These are phyloP conservation scores for Toxotes chatareus DNA, from an alignment of 2,113 vertebrate genomes.

Conservation along the genomic window DNA sequence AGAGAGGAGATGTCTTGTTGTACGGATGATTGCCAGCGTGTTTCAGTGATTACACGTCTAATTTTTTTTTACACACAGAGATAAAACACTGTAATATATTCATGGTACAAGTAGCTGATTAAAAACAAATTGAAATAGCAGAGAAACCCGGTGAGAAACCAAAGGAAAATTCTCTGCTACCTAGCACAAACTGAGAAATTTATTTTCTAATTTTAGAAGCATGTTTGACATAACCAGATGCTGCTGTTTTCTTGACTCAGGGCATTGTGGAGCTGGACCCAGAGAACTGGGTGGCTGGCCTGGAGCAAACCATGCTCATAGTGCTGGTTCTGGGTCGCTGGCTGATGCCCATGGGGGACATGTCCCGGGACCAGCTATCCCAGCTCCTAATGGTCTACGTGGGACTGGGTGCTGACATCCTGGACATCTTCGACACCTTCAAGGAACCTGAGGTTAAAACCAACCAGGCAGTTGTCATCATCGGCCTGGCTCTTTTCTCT, in stretches of 20 bases:
- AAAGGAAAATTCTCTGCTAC: background rate
- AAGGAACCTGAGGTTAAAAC: slow-evolving; percentile 80
- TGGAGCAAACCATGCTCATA: slow-evolving; percentile 87
- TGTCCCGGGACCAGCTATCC: slow-evolving; percentile 85
- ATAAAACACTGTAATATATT: background rate
- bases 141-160: background rate
- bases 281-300: slow-evolving; percentile 81
- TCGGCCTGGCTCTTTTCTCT: slow-evolving; percentile 81
- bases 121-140: background rate
- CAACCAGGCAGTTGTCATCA: slow-evolving; percentile 72
- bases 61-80: background rate
- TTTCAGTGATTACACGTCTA: background rate
- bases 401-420: slow-evolving; percentile 83
- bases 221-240: background rate
- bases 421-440: slow-evolving; percentile 86
- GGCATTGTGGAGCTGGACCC: slow-evolving; percentile 75
- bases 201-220: background rate
- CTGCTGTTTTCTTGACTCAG: slow-evolving; percentile 62
- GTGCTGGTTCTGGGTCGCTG: slow-evolving; percentile 84
- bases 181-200: background rate
- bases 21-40: background rate
- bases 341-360: slow-evolving; percentile 86
- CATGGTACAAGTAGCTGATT: background rate
- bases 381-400: slow-evolving; percentile 85
- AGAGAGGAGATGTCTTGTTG: background rate